These are phyloP conservation scores for Acronicta aceris DNA, from an alignment of 2,888 invertebrate genomes.

Conservation along the genomic window DNA sequence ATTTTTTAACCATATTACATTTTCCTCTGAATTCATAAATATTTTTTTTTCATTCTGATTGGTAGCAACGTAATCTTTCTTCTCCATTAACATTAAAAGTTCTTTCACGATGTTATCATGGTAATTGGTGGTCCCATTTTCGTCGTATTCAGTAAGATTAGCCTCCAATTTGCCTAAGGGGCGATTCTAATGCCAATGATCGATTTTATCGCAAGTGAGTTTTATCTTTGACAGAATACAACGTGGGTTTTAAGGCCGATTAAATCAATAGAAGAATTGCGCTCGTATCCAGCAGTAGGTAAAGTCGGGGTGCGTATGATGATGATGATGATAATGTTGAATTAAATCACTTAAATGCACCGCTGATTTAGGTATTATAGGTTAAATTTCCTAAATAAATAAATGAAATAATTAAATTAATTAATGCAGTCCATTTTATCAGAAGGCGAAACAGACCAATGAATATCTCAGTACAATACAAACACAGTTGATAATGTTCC, in stretches of 20 bases:
- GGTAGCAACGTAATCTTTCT: conserved; percentile 55
- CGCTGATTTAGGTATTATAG: too few species aligned
- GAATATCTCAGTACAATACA: conserved; percentile 59
- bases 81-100: conserved; percentile 65
- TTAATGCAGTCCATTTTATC: conserved; percentile 58
- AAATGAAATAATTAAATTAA: too few species aligned
- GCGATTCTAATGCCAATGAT: conserved; percentile 59
- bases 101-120: conserved; percentile 70
- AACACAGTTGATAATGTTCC: conserved; percentile 59
- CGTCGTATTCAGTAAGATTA: conserved; percentile 69
- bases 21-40: conserved; percentile 12
- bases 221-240: conserved; percentile 39
- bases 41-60: conserved; percentile 45
- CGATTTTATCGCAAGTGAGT: conserved; percentile 38
- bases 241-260: conserved; percentile 8
- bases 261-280: too few species aligned
- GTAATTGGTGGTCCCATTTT: conserved; percentile 76
- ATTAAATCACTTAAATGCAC: too few species aligned
- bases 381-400: too few species aligned
- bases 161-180: conserved; percentile 64
- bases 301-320: too few species aligned
- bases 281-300: too few species aligned
- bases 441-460: conserved; percentile 58
- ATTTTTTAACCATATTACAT: conserved; percentile 6
- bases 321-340: too few species aligned